Percentiles rank a stretch among this genome's conserved stretches.
Conservation (phyloP, 1,140 invertebrate species). For the Drosophila asahinai region DNA sequence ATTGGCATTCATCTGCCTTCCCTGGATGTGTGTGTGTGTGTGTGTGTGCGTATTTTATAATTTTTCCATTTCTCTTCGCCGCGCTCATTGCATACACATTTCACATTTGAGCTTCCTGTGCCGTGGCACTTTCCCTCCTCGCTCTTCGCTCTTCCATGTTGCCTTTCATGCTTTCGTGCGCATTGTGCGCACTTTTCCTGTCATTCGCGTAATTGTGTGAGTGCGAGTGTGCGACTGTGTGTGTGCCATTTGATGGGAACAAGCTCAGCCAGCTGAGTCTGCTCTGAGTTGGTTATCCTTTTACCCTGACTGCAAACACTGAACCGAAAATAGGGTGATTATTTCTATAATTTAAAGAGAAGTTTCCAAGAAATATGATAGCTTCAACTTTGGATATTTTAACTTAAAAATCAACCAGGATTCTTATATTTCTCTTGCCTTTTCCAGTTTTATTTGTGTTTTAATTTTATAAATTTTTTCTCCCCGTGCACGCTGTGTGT, state of each 20-base stretch:
- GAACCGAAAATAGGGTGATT: neutral
- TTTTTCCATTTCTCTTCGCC: constrained; percentile 72
- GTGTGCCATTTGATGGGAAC: constrained; percentile 67
- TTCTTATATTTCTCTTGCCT: too few relatives aligned
- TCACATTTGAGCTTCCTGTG: constrained; percentile 57
- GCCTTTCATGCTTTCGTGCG: constrained; percentile 77
- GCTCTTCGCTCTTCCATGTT: constrained; percentile 19
- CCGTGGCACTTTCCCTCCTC: constrained; percentile 48
- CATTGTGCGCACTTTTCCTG: constrained; percentile 78
- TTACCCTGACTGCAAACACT: constrained; percentile 16
- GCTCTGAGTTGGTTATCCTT: constrained; percentile 58
- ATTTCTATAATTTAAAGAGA: too few relatives aligned
- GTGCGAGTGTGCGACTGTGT: constrained; percentile 22
- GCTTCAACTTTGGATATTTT: too few relatives aligned
- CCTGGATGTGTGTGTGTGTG: constrained; percentile 12
- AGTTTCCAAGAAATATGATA: too few relatives aligned
- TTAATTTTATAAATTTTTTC: neutral
- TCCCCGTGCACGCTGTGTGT: constrained; percentile 31
- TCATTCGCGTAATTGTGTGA: constrained; percentile 77
- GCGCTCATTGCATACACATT: constrained; percentile 68
- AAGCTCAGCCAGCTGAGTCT: constrained; percentile 56
- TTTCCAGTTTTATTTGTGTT: too few relatives aligned
- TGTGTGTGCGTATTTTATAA: constrained; percentile 66
- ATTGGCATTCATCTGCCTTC: constrained; percentile 72
- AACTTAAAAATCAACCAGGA: too few relatives aligned